Evolutionary conservation across 2,888 invertebrate species (phyloP), one percentile per base, ranked within the genome.

Genomic region (Anticlea derivata): DNA sequence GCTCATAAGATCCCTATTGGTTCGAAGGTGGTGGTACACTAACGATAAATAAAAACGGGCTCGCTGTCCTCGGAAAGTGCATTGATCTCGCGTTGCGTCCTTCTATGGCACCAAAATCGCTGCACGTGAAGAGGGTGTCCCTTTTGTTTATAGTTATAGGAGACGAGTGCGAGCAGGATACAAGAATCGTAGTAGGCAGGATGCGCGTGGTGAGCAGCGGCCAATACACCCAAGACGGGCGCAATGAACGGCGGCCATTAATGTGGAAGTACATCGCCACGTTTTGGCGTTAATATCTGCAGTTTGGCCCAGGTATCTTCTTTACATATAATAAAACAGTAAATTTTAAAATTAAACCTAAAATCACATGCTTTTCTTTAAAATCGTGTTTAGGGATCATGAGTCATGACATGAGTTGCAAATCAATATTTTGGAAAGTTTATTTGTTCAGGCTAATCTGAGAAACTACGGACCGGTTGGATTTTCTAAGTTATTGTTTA

Each of bases 51-150:
- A 87, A 88, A 86, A 88, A 81, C 82, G 75, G 77, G 81, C 84
- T 75, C 78, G 79, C 78, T 86, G 86, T 87, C 89, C 87, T 88
- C 89, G 83, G 79, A 83, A 87, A 89, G 90, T 89, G 89, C 90
- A 90, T 90, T 90, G 90, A 88, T 90, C 90, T 88, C 84, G 65
- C 68, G 71, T 72, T 71, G 82, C 86, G 86, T 90, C 89, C 89
- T 89, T 87, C 85, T 86, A 77, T 77, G 76, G 84, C 78, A 83
- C 84, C 85, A 87, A 87, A 87, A 86, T 87, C 82, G 83, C 76
- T 86, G 87, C 84, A 86, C 79, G 84, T 84, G 82, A 87, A 83
- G 71, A 70, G 56, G 64, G 68, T 70, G 65, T 87, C 88, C 78
- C 86, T 80, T 80, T 86, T 79, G 66, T 70, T 68, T 72, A 60